These are phyloP conservation scores for Yasuhikotakia modesta DNA, from an alignment of 2,797 vertebrate species.

Conservation along the genomic window DNA sequence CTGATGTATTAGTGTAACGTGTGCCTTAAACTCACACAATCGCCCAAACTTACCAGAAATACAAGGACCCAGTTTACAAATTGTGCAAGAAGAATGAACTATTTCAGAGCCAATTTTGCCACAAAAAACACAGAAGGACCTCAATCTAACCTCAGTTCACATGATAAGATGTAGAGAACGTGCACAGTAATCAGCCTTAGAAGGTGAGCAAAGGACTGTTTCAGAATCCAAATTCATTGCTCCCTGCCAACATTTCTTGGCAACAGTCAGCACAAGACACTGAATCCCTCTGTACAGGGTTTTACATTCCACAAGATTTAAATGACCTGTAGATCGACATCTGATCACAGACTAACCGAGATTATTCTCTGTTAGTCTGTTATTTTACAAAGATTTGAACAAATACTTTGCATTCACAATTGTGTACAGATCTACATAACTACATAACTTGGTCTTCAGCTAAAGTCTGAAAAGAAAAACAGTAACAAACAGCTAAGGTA, in stretches of 20 bases:
- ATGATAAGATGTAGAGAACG: not conserved
- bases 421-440: not conserved
- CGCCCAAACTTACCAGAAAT: not conserved
- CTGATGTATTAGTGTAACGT: not conserved
- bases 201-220: constrained; percentile 33
- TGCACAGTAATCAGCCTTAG: constrained; percentile 31
- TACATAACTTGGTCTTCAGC: too few relatives aligned
- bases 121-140: constrained; percentile 2
- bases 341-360: constrained; percentile 14
- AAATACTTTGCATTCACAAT: too few relatives aligned
- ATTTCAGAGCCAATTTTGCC: too few relatives aligned
- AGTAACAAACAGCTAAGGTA: too few relatives aligned
- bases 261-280: not conserved
- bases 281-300: constrained; percentile 10
- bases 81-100: too few relatives aligned
- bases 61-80: not conserved
- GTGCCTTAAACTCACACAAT: constrained; percentile 8
- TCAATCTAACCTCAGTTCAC: constrained; percentile 13
- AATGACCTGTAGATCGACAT: constrained; percentile 19
- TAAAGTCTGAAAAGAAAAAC: too few relatives aligned
- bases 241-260: constrained; percentile 21
- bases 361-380: not conserved
- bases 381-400: not conserved
- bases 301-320: constrained; percentile 17
- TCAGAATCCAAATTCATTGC: constrained; percentile 16